Conservation (phyloP, 2,797 vertebrate genomes). For the Scarus forsteni region DNA sequence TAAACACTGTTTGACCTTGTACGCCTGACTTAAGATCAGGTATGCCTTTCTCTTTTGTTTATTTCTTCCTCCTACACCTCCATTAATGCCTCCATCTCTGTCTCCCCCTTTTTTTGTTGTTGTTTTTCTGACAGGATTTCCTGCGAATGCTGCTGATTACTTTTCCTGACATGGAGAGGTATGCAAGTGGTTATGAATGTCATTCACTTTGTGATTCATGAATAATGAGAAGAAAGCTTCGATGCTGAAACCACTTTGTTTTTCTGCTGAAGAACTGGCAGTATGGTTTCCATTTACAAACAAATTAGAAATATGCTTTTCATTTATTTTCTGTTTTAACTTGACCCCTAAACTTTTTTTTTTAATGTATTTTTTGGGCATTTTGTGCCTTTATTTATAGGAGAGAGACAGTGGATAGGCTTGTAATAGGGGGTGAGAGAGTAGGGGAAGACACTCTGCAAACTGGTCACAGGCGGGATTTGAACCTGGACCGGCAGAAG, state of each 20-base stretch:
- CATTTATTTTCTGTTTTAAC: constrained; percentile 29
- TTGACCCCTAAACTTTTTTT: constrained; percentile 5
- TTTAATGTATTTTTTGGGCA: constrained; percentile 15
- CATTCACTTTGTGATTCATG: constrained; percentile 52
- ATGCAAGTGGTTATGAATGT: constrained; percentile 70
- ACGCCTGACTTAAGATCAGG: constrained; percentile 61
- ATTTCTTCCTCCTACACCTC: constrained; percentile 46
- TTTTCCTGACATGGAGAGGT: constrained; percentile 89
- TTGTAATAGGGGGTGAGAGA: too few species aligned
- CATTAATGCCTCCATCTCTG: constrained; percentile 47
- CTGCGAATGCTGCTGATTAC: constrained; percentile 90
- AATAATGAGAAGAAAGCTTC: constrained; percentile 58
- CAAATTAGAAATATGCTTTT: constrained; percentile 34
- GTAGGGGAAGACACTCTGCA: too few species aligned
- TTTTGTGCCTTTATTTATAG: too few species aligned
- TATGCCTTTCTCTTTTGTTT: constrained; percentile 56
- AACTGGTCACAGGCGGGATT: too few species aligned
- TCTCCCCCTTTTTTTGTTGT: constrained; percentile 9
- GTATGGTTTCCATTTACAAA: constrained; percentile 28
- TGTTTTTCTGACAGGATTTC: constrained; percentile 89
- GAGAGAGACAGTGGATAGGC: too few species aligned
- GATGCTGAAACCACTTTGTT: constrained; percentile 38
- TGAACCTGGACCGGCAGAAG: too few species aligned
- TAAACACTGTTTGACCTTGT: constrained; percentile 67
- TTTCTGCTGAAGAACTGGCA: constrained; percentile 7